Percentiles rank a stretch among this genome's conserved stretches.
phyloP scores from a whole-genome alignment of 2,113 vertebrate genomes.

The Megaceryle maxima region DNA sequence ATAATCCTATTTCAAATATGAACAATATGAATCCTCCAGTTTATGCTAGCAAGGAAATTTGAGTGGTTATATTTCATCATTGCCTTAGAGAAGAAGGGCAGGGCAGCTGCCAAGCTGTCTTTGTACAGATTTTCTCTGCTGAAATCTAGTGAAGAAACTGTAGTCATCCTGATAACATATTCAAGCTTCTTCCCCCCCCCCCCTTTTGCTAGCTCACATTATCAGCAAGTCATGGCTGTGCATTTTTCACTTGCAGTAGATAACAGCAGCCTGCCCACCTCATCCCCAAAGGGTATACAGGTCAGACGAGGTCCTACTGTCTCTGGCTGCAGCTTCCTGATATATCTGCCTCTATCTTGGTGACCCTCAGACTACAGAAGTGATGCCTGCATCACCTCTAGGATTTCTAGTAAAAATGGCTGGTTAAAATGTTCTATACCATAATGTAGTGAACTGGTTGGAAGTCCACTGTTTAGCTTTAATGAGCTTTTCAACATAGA shows the following conservation, averaged over 20 bases:
- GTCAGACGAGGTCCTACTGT: not conserved
- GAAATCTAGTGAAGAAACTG: constrained; percentile 11
- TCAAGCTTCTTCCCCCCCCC: not conserved
- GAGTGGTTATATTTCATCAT: not conserved
- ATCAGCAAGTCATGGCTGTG: not conserved
- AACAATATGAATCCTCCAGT: constrained; percentile 33
- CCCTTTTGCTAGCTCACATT: not conserved
- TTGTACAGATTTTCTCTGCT: constrained; percentile 42
- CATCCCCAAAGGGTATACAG: not conserved
- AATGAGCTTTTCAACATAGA: not conserved
- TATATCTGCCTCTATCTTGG: not conserved
- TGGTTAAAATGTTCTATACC: not conserved
- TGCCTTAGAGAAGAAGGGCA: constrained; percentile 36
- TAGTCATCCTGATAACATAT: not conserved
- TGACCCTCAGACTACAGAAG: not conserved
- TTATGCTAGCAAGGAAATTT: constrained; percentile 36
- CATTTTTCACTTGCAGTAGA: not conserved
- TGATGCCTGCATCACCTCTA: not conserved
- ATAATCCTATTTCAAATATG: constrained; percentile 29
- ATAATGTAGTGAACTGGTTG: not conserved
- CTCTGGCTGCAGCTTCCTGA: not conserved
- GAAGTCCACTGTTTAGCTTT: not conserved
- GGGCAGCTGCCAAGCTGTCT: not conserved
- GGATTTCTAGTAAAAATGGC: not conserved
- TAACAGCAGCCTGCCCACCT: not conserved